These are phyloP conservation scores for Drosophila longiperda DNA, from an alignment of 2,888 invertebrate genomes.

Conservation along the genomic window DNA sequence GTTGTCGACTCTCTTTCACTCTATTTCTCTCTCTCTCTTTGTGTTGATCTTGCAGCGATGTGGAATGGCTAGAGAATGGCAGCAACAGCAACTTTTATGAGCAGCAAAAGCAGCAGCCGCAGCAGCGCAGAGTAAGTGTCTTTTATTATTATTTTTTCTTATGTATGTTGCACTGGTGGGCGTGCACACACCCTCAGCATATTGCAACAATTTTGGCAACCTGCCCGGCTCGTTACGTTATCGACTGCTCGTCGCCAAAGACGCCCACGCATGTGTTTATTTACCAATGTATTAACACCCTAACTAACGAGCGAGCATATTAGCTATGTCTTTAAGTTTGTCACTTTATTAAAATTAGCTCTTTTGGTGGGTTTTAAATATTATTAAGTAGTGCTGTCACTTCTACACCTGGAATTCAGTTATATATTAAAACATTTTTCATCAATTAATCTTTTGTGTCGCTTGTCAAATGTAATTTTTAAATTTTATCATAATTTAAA, in stretches of 20 bases:
- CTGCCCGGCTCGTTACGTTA: slow-evolving; percentile 71
- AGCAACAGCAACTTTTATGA: slow-evolving; percentile 68
- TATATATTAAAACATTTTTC: background rate
- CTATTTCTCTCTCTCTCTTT: slow-evolving; percentile 20
- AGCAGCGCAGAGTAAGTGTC: slow-evolving; percentile 66
- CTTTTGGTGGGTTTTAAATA: background rate
- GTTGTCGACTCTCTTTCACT: slow-evolving; percentile 39
- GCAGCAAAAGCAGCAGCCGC: slow-evolving; percentile 63
- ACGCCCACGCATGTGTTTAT: slow-evolving; percentile 69
- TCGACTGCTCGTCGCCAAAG: slow-evolving; percentile 59
- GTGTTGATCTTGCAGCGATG: slow-evolving; percentile 60
- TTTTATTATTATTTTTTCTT: slow-evolving; percentile 1
- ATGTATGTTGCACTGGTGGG: background rate
- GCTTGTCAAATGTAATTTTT: background rate
- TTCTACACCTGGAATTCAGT: too few relatives aligned
- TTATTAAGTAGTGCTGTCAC: background rate
- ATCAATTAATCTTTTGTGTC: background rate
- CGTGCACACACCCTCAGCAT: slow-evolving; percentile 47
- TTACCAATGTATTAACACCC: slow-evolving; percentile 56
- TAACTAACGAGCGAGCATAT: slow-evolving; percentile 2
- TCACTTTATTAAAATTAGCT: background rate
- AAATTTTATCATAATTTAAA: slow-evolving; percentile 9
- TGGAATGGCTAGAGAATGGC: slow-evolving; percentile 70
- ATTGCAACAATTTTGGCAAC: slow-evolving; percentile 73
- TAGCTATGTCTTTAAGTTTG: background rate